phyloP scores from a whole-genome alignment of 2,888 invertebrate genomes.

The Cephus spinipes region DNA sequence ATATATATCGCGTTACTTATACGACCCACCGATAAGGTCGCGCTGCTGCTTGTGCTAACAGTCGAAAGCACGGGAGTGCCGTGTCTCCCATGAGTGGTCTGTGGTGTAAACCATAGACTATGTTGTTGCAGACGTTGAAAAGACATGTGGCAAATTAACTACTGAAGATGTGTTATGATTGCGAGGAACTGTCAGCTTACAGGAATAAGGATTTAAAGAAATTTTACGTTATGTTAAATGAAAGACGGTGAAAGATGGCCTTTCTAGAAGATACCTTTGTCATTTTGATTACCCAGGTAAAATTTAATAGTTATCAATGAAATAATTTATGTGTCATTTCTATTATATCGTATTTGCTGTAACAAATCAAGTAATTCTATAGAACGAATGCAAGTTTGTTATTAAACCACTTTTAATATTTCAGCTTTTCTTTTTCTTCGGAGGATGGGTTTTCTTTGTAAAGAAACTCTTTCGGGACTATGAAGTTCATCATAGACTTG shows the following conservation, averaged over 20 bases:
- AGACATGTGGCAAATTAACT: no score
- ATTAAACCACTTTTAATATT: conserved; percentile 47
- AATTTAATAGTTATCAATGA: conserved; percentile 25
- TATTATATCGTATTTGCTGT: neutral
- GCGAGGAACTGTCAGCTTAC: no score
- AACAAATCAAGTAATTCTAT: conserved; percentile 10
- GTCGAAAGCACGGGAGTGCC: no score
- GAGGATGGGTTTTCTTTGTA: conserved; percentile 98
- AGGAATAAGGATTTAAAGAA: no score
- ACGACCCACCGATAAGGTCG: no score
- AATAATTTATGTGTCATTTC: neutral
- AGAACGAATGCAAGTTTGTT: conserved; percentile 1
- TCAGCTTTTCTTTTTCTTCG: conserved; percentile 92
- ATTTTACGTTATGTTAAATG: neutral
- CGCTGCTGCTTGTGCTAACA: no score
- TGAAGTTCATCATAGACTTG: conserved; percentile 94
- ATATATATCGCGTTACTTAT: no score
- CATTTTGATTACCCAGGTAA: conserved; percentile 84
- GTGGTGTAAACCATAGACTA: no score
- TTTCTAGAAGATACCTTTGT: conserved; percentile 87
- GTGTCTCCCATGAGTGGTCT: no score
- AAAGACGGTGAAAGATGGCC: conserved; percentile 72
- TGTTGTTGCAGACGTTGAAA: no score
- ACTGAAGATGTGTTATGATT: no score
- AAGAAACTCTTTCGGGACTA: conserved; percentile 97